These are phyloP conservation scores for Pedetes capensis DNA, from an alignment of 2,113 vertebrate species.

Conservation along the genomic window DNA sequence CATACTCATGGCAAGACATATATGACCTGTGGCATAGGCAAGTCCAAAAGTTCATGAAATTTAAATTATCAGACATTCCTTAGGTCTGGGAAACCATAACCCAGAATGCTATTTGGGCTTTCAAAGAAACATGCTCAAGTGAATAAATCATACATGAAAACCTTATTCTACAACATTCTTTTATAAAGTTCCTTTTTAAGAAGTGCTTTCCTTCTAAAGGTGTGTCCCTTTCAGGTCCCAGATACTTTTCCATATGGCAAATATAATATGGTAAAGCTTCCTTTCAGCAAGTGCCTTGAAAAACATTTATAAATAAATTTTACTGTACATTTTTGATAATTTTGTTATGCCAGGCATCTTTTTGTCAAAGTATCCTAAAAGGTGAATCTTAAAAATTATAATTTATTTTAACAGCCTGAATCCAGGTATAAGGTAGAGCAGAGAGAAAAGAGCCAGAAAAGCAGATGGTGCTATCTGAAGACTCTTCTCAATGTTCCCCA, in stretches of 20 bases:
- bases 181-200: constrained; percentile 48
- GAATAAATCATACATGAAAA: constrained; percentile 56
- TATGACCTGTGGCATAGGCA: constrained; percentile 15
- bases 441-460: neutral
- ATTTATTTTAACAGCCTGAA: constrained; percentile 28
- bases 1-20: constrained; percentile 34
- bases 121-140: constrained; percentile 40
- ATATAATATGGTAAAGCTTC: constrained; percentile 37
- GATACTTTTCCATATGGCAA: constrained; percentile 56
- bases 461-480: neutral
- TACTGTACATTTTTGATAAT: constrained; percentile 54
- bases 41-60: constrained; percentile 53
- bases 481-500: neutral
- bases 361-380: constrained; percentile 52
- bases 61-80: constrained; percentile 46
- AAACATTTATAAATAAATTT: constrained; percentile 50
- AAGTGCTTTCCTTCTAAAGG: neutral
- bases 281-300: constrained; percentile 50
- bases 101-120: neutral
- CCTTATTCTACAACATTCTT: neutral
- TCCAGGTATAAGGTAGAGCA: constrained; percentile 32
- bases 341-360: constrained; percentile 29
- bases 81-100: constrained; percentile 42
- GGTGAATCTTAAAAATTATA: constrained; percentile 40
- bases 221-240: constrained; percentile 10